Conservation (phyloP, 2,113 vertebrate genomes). For the Microcebus lehilahytsara region DNA sequence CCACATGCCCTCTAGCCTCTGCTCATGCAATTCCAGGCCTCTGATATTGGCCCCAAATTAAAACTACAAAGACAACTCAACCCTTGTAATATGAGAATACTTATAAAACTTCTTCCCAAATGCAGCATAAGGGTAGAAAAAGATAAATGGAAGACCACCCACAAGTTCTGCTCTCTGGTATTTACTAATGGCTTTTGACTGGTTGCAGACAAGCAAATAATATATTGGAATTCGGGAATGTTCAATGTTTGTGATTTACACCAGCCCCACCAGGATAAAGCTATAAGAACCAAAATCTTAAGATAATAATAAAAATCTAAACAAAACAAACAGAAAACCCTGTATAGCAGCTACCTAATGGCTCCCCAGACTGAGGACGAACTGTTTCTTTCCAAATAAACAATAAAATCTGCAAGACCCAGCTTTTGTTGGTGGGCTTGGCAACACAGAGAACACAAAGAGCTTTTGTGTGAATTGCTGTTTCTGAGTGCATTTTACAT, state of each 20-base stretch:
- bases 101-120: constrained; percentile 65
- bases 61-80: constrained; percentile 66
- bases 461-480: constrained; percentile 69
- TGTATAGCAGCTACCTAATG: constrained; percentile 52
- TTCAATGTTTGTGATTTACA: constrained; percentile 31
- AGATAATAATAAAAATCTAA: constrained; percentile 10
- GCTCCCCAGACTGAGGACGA: constrained; percentile 62
- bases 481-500: constrained; percentile 58
- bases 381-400: constrained; percentile 67
- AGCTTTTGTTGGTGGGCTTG: constrained; percentile 63
- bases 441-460: constrained; percentile 76
- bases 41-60: constrained; percentile 75
- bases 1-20: constrained; percentile 64
- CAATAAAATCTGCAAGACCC: constrained; percentile 74
- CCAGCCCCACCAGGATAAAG: constrained; percentile 43
- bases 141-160: constrained; percentile 40
- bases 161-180: constrained; percentile 23
- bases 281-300: constrained; percentile 46
- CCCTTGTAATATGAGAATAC: constrained; percentile 66
- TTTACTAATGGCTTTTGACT: constrained; percentile 50
- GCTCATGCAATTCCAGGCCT: constrained; percentile 40
- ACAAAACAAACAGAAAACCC: constrained; percentile 49
- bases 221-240: constrained; percentile 1
- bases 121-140: constrained; percentile 21
- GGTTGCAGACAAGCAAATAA: constrained; percentile 34